A percentile compares a stretch with the other conserved stretches of the same genome.
phyloP scores from a whole-genome alignment of 2,113 vertebrate genomes.

The Bambusicola thoracicus region DNA sequence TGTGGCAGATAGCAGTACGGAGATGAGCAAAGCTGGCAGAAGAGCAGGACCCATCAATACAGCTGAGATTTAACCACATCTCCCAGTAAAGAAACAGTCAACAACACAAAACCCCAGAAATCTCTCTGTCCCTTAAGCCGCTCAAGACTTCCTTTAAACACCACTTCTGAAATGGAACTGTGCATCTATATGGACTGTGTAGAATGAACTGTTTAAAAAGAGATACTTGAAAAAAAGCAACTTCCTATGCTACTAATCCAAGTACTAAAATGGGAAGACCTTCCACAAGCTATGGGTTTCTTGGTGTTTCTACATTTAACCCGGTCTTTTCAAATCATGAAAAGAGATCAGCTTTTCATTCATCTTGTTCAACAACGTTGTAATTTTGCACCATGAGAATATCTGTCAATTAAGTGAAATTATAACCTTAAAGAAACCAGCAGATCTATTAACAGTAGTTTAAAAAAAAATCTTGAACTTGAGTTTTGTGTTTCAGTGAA shows the following conservation, averaged over 20 bases:
- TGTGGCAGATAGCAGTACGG: neutral
- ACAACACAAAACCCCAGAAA: neutral
- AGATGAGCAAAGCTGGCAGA: neutral
- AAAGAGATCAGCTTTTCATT: neutral
- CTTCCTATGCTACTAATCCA: neutral
- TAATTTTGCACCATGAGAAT: neutral
- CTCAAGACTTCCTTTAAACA: neutral
- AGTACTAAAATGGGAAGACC: neutral
- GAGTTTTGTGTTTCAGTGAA: neutral
- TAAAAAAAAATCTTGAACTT: neutral
- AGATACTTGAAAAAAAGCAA: neutral
- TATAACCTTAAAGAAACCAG: neutral
- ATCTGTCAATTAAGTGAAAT: neutral
- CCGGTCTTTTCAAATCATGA: neutral
- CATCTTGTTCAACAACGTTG: neutral
- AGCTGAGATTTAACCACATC: neutral
- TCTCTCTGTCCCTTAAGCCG: neutral
- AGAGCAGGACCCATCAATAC: neutral
- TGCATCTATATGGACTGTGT: neutral
- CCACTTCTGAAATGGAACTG: neutral
- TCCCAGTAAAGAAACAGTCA: neutral
- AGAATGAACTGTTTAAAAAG: neutral
- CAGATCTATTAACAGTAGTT: neutral
- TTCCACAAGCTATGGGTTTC: neutral
- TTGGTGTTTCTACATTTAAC: neutral